Conservation (phyloP, 2,113 vertebrate species). For the Pelvicachromis taeniatus region DNA sequence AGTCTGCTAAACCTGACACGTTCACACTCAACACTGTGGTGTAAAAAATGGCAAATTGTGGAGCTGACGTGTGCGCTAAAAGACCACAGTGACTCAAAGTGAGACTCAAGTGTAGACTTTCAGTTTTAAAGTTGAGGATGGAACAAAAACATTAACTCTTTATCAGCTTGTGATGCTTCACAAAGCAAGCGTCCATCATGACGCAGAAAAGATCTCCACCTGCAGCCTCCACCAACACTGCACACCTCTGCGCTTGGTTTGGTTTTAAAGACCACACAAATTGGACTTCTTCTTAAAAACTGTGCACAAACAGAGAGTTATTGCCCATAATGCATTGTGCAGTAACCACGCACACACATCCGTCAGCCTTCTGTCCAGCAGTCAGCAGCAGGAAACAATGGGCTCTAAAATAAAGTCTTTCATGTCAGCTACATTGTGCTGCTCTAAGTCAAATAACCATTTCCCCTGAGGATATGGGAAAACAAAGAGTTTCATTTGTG, state of each 20-base stretch:
- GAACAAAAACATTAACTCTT: background rate
- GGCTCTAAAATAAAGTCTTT: conserved; percentile 25
- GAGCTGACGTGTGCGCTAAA: background rate
- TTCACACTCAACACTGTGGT: background rate
- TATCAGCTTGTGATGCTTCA: background rate
- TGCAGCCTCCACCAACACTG: background rate
- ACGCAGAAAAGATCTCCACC: background rate
- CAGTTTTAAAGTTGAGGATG: background rate
- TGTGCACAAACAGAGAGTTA: background rate
- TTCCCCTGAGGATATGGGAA: background rate
- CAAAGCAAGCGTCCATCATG: background rate
- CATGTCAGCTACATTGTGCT: conserved; percentile 35
- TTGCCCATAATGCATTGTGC: background rate
- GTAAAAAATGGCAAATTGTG: background rate
- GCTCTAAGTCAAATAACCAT: conserved; percentile 41
- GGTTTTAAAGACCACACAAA: background rate
- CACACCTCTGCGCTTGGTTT: accelerated
- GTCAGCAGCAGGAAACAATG: conserved; percentile 20
- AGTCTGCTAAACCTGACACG: background rate
- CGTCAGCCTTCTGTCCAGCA: background rate
- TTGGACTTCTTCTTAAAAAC: background rate
- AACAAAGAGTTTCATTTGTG: background rate
- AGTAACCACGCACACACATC: background rate
- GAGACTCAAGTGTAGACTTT: background rate
- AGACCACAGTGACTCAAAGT: accelerated